phyloP scores from a whole-genome alignment of 2,113 vertebrate genomes.

The Phyllostomus discolor region DNA sequence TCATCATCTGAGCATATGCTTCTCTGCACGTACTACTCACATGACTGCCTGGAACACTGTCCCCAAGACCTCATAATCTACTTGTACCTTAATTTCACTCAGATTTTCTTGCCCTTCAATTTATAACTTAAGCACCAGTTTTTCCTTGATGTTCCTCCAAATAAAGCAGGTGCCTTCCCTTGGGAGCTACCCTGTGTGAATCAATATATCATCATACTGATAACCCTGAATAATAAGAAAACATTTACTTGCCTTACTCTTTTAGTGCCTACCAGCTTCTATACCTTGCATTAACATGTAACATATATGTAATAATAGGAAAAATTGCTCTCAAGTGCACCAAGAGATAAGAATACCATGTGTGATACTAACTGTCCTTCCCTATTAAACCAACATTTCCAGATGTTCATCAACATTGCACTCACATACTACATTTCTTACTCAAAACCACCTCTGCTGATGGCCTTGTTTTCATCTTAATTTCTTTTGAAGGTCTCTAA shows the following conservation, averaged over 20 bases:
- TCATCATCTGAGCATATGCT: neutral
- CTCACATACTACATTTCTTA: neutral
- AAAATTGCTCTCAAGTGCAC: neutral
- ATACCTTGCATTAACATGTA: neutral
- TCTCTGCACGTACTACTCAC: neutral
- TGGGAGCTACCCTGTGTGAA: neutral
- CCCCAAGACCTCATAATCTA: neutral
- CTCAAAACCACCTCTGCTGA: neutral
- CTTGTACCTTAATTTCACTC: neutral
- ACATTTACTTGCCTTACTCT: neutral
- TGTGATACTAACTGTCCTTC: neutral
- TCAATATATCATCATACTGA: neutral
- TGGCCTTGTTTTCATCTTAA: neutral
- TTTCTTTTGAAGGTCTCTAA: neutral
- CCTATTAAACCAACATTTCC: neutral
- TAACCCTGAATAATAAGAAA: neutral
- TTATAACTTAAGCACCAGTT: neutral
- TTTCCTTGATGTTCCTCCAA: neutral
- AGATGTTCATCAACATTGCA: neutral
- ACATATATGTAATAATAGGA: neutral
- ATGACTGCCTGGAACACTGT: neutral
- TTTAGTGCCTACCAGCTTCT: neutral
- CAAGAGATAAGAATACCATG: neutral
- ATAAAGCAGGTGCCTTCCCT: neutral
- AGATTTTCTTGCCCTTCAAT: neutral